phyloP scores from a whole-genome alignment of 2,888 invertebrate species.

The Calameuta pallipes region DNA sequence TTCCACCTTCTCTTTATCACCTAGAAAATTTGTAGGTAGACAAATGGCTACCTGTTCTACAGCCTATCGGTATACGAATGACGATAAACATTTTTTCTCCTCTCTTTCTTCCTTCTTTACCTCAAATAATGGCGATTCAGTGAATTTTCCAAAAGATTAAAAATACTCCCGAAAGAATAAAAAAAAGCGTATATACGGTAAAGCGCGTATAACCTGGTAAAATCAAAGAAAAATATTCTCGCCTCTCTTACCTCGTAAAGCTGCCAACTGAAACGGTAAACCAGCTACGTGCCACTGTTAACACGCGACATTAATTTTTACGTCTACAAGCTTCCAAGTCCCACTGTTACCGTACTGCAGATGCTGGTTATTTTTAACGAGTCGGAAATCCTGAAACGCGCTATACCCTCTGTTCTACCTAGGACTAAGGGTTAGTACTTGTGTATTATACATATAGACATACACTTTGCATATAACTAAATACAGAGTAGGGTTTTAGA shows the following conservation, averaged over 20 bases:
- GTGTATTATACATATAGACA: background rate
- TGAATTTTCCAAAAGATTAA: background rate
- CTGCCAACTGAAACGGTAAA: background rate
- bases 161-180: background rate
- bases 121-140: background rate
- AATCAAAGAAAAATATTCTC: background rate
- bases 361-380: background rate
- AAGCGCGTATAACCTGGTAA: background rate
- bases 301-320: background rate
- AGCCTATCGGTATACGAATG: background rate
- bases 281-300: background rate
- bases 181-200: background rate
- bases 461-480: background rate
- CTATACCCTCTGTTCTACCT: background rate
- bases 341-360: background rate
- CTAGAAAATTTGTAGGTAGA: background rate
- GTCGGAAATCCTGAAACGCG: background rate
- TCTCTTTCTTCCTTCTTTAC: fast-evolving
- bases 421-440: background rate
- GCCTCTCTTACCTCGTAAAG: background rate
- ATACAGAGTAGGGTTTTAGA: background rate
- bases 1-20: background rate
- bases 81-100: background rate
- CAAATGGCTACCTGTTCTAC: background rate
- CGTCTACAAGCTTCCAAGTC: background rate